Base-by-base conservation (phyloP, 2,888 invertebrate genomes). In the Habrosyne pyritoides region DNA sequence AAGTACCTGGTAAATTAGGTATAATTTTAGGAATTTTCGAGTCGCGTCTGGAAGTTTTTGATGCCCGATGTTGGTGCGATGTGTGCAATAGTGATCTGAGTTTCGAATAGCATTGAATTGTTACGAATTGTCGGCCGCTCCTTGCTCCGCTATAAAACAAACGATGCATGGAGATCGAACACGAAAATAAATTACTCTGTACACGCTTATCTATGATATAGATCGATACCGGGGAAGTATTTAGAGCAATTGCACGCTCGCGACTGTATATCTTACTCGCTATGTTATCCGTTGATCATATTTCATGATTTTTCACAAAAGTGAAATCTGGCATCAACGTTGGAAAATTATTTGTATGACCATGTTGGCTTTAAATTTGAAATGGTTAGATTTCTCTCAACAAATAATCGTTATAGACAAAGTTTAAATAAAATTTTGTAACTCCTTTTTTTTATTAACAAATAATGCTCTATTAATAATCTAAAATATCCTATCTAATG, bases 71-170 rank as follows among this genome's bases (percentile, higher is more conserved):
- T 4, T 30, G 30, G n/a, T 33, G n/a, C 33, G 33, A 33, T 33
- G 33, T 33, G 33, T 70, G 58, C 69, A 69, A 57, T 65, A 66
- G 58, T 70, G 70, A 70, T 73, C 73, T 60, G 66, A 68, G 61
- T 69, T 66, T 73, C 70, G 65, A 65, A 67, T 69, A 61, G 64
- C 22, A 36, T 48, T 33, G 30, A 63, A 67, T 66, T 60, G 71
- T 65, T 66, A 73, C 73, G 75, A 71, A 71, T 70, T 71, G 71
- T 53, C 64, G 66, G 59, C 56, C 71, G 62, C 71, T 77, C 72
- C 73, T 73, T 68, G 60, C 65, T 71, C 69, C 70, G 70, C 69
- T 69, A 70, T 79, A 75, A 73, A 81, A 71, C 75, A 67, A 78
- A 61, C 79, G 75, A 73, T 73, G 81, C 84, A 73, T 78, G 77